Evolutionary conservation across 1,140 invertebrate species (phyloP), one percentile per base, ranked within the genome.

Genomic region (Drosophila obscura): DNA sequence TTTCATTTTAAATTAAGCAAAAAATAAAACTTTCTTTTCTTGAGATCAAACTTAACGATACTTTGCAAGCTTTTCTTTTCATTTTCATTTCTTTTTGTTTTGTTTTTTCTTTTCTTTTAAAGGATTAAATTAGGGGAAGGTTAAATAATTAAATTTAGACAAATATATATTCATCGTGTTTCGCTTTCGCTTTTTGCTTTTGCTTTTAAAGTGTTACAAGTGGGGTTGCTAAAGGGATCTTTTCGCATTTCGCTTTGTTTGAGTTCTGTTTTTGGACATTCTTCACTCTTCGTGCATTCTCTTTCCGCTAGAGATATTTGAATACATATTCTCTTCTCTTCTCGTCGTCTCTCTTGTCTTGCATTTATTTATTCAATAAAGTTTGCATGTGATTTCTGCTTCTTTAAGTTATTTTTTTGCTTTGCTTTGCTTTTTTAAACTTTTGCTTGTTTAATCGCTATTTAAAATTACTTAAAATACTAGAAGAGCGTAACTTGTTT

Each of bases 31-130:
- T 72, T 83, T 83, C 66, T 51, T 66, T 75, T 75, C 73, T 89
- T 88, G 83, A 88, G 83, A 88, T 88, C 83, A 88, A 88, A 88
- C 84, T 87, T 87, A 87, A 88, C 83, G 83, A 87, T 87, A 88
- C 83, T 87, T 85, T 85, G 82, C 82, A 87, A 88, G 79, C 72
- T 76, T 81, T 61, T 64, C 31, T 39, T 39, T 39, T 39, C 11
- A 3, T 13, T 13, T 39, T 9, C 8, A 3, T 35, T 35, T 39
- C 35, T 9, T 39, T 39, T 31, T 48, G 45, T 16, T 39, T 65
- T 49, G 2, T 26, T 65, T 57, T 58, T 57, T 53, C 13, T 49
- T 48, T 56, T 55, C 45, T 63, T 9, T 81, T 61, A 60, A 56
- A 57, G 24, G 53, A 39, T 51, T 68, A 57, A 68, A 68, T 80